Evolutionary conservation across 2,113 vertebrate species (phyloP), one percentile per base, ranked within the genome.

Genomic region (Macroglossus sobrinus): DNA sequence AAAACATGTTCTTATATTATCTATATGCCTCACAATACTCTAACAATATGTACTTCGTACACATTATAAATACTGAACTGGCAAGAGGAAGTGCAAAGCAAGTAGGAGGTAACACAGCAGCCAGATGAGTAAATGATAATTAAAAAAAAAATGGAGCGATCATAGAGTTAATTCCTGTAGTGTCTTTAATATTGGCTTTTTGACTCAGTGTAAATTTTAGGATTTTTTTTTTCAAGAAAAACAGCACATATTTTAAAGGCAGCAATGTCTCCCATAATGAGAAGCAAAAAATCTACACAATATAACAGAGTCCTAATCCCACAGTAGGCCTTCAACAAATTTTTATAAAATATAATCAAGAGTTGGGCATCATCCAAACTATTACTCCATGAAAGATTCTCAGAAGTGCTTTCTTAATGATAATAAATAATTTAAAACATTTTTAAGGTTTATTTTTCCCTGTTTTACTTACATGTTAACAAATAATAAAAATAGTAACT

Each of bases 401-500:
- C 43, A 55, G 47, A 92, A 87, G 38, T 81, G 2, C 18, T 96
- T 96, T 95, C 68, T 84, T 88, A 95, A 94, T 92, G 35, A 95
- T 93, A 81, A 95, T 89, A 95, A 93, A 92, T 92, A 96, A 95
- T 86, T 40, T 11, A 87, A 92, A 96, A 88, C 53, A 94, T 90
- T 53, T 90, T 94, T 76, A 94, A 92, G 71, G 28, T 40, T 95
- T 76, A 89, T 64, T 75, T 93, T 91, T 96, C 92, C 53, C 87
- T 95, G 19, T 95, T 96, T 96, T 93, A 96, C 96, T 97, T 86
- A 91, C 94, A 61, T 84, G 80, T 78, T 96, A 96, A 78, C 64
- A 40, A 97, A 97, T 94, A 93, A 85, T 50, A 98, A 98, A 98
- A 93, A 96, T 93, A 96, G 93, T 91, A 96, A 94, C 85, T 92